Evolutionary conservation across 2,797 vertebrate species (phyloP), one percentile per base, ranked within the genome.

Genomic region (Acanthurus lineatus): DNA sequence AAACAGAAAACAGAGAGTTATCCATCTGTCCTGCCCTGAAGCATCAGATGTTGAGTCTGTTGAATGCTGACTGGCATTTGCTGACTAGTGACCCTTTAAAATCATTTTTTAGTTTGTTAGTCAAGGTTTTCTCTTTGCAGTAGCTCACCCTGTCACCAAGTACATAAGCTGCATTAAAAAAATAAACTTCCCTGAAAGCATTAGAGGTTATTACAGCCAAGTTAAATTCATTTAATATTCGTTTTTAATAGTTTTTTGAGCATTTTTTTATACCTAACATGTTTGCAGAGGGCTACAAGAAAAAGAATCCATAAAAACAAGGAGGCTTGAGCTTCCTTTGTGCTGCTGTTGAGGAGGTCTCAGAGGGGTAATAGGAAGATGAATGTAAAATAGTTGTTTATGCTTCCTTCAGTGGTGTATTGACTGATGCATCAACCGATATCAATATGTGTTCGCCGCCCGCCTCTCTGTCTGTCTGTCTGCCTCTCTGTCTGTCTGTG

Each of bases 391-490:
- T 47, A 72, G 44, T 62, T 57, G 54, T 72, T 78, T 67, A 28
- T 75, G 51, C 75, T 64, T 76, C 61, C 52, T 77, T 73, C 64
- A 72, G 40, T 66, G 58, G 49, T 48, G 49, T 77, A 87, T 86
- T 84, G 85, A 87, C 88, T 61, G 79, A 73, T 69, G 58, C 61
- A 59, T 85, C 45, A 71, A 35, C 22, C 5, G 51, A 75, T 78
- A 75, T 71, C 67, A 63, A 49, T 59, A 59, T 69, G 86, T 76
- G 61, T 76, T 73, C 53, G n/a, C 77, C 2, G 22, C 59, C 73
- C 11, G 61, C 28, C 67, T 61, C 19, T 7, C 77, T 42, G 47
- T 32, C 77, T 42, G 47, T 51, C 51, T 82, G 69, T 73, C 64
- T 62, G 47, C 66, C 66, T 60, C 17, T 7, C 57, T 62, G 8